A percentile compares a stretch with the other conserved stretches of the same genome.
Evolutionary conservation across 1,140 invertebrate species (phyloP).

Genomic region (Cylas formicarius): DNA sequence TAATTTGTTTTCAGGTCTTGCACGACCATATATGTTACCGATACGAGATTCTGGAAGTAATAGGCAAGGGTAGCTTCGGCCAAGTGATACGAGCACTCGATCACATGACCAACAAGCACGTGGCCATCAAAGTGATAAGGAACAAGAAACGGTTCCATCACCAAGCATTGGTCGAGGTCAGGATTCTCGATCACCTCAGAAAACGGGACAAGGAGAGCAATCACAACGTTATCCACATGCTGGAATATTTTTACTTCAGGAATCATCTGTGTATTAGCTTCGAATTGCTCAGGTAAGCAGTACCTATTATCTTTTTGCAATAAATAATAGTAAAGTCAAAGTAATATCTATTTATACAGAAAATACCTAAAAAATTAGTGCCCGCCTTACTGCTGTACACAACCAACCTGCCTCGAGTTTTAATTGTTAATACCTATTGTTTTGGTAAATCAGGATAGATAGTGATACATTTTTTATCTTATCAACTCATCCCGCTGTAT

Average conservation of each 20-base stretch:
- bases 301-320: too few species aligned
- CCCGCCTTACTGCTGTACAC: too few species aligned
- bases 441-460: too few species aligned
- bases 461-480: too few species aligned
- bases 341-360: too few species aligned
- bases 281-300: slow-evolving; percentile 84
- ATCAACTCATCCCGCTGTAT: too few species aligned
- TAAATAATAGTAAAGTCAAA: too few species aligned
- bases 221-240: slow-evolving; percentile 94
- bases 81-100: slow-evolving; percentile 92
- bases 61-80: slow-evolving; percentile 93
- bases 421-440: too few species aligned
- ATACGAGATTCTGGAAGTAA: slow-evolving; percentile 92
- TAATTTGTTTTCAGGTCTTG: slow-evolving; percentile 56
- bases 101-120: slow-evolving; percentile 86
- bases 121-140: slow-evolving; percentile 95
- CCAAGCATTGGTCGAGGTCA: slow-evolving; percentile 94
- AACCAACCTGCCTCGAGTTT: too few species aligned
- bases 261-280: slow-evolving; percentile 99
- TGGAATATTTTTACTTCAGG: slow-evolving; percentile 94
- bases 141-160: slow-evolving; percentile 98
- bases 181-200: slow-evolving; percentile 91
- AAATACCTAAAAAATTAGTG: too few species aligned
- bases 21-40: slow-evolving; percentile 93
- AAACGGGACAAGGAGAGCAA: slow-evolving; percentile 85